Evolutionary conservation across 2,797 vertebrate genomes (phyloP), one percentile per base, ranked within the genome.

Genomic region (Odontamblyopus lacepedii): DNA sequence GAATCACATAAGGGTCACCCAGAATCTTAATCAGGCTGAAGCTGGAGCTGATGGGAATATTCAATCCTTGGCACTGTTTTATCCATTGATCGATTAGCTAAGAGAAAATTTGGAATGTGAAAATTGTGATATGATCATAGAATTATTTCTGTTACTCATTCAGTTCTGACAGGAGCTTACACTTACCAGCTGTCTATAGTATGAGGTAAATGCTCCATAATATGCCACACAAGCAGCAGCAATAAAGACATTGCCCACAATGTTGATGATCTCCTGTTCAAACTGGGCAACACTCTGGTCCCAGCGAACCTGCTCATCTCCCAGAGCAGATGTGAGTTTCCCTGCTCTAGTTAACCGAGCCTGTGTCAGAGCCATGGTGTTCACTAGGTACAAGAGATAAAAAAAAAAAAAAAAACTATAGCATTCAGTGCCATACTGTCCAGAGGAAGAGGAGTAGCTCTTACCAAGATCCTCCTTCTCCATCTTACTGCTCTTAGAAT

Each of bases 21-120:
- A 96, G 91, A 73, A 93, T 94, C 77, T 91, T 94, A 73, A 95
- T 93, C 27, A 97, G 93, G 80, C 92, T 96, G 86, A 97, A 97
- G 83, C 88, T 93, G 69, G 93, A 76, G 63, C 94, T 93, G 66
- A 96, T 96, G 30, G 95, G 95, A 79, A 96, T 95, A 30, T 90
- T 87, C 77, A 96, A 85, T 19, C 85, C 75, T 75, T 93, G 89
- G 80, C 96, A 96, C 51, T 90, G 88, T n/a, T 79, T 85, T 63
- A 95, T 95, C 96, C 96, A 97, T 67, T 89, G 82, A 35, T 95
- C 94, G 87, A 95, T 94, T 59, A 97, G 87, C 95, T 96, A 82
- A 30, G 63, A 13, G 71, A 73, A 61, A 29, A 61, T 59, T 73
- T 6, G 53, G 15, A 27, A 15, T 18, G 61, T 27, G 5, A n/a